Base-by-base conservation (phyloP, 92 coral and sea anemone genomes). In the Bergia sp. region DNA sequence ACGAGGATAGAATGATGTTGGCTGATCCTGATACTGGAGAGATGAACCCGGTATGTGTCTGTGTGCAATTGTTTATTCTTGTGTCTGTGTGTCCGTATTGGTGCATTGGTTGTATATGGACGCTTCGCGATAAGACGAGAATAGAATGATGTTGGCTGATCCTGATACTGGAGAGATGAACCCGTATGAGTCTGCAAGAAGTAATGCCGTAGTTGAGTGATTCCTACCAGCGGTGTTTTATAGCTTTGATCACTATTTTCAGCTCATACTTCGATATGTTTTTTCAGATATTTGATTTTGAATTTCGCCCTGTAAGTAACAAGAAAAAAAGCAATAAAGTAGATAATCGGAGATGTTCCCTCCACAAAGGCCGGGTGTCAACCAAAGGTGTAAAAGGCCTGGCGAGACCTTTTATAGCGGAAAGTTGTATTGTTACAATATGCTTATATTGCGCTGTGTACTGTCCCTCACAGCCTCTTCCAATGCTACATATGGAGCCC, bases 401-500 rank as follows among this genome's bases (percentile, higher is more conserved):
- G 64, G 2, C 58, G 2, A 53, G 58, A 15, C 18, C 58, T 11
- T 53, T 53, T 53, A 53, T 11, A 53, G 58, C 1, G 58, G 16
- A 53, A 12, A 15, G 16, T 53, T 10, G 12, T 4, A 9, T 15
- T 21, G 2, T 38, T 61, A 16, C 3, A 61, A 2, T 23, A 76
- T 6, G 45, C 79, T 76, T 15, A 76, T 41, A 3, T 44, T 38
- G 74, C 16, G 11, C 21, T 15, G 8, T 7, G 10, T 67, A 7
- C 44, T 71, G 21, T 5, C 3, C 1, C 11, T 5, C 71, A 1
- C 73, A 97, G 99, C 95, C 96, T 15, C 90, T 96, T 80, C 98
- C 99, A 71, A 97, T 97, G 88, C 80, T 97, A 82, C 99, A 97
- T 87, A 94, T 97, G 99, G 99, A 97, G 44, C 99, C 99, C 15